These are phyloP conservation scores for Cheilosia pagana DNA, from an alignment of 2,888 invertebrate genomes.

Conservation along the genomic window DNA sequence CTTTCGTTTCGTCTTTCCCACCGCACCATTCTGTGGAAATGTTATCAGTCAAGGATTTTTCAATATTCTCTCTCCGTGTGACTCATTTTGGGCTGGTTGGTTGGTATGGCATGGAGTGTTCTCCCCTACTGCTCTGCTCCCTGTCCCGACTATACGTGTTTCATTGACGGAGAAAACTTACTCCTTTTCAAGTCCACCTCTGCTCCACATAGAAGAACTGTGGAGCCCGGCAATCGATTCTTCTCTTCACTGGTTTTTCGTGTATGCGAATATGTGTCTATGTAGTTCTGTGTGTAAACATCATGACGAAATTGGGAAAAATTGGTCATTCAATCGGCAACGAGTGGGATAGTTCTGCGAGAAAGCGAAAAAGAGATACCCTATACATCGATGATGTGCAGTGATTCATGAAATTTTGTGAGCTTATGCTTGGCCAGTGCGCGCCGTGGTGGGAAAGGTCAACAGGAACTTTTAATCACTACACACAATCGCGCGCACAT, in stretches of 20 bases:
- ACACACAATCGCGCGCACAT: background rate
- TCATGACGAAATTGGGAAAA: background rate
- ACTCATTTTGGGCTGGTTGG: conserved; percentile 47
- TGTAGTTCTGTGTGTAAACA: background rate
- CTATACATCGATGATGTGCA: conserved; percentile 17
- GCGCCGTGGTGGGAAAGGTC: conserved; percentile 47
- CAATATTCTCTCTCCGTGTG: conserved; percentile 48
- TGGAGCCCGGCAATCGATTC: conserved; percentile 67
- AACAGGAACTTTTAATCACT: conserved; percentile 46
- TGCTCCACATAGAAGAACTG: conserved; percentile 35
- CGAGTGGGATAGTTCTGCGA: background rate
- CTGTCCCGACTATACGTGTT: conserved; percentile 52
- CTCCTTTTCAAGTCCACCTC: conserved; percentile 60
- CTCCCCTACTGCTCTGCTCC: background rate
- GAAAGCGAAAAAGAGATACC: background rate
- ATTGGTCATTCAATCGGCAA: background rate
- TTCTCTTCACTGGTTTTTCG: conserved; percentile 6
- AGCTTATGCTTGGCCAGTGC: conserved; percentile 9
- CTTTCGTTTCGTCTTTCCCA: conserved; percentile 15
- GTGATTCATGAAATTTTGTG: conserved; percentile 51
- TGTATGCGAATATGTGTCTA: background rate
- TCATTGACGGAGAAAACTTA: conserved; percentile 73
- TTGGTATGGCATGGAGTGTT: background rate
- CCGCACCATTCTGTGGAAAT: conserved; percentile 43
- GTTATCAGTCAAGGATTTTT: conserved; percentile 75